Evolutionary conservation across 2,113 vertebrate species (phyloP).

Genomic region (Columba livia): DNA sequence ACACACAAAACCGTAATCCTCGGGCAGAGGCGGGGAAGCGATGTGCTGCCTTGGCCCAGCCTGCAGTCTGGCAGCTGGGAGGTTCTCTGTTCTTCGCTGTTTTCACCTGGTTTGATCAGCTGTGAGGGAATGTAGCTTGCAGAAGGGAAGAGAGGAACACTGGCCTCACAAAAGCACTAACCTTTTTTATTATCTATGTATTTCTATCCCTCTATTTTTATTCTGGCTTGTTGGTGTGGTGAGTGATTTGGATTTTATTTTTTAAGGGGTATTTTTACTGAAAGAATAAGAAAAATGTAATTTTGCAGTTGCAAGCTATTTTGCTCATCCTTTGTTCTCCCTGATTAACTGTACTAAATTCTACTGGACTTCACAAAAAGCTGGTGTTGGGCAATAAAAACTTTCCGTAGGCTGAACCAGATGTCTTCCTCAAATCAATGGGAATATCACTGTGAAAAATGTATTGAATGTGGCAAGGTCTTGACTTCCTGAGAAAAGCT

Average conservation of each 20-base stretch:
- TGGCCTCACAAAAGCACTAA: not conserved
- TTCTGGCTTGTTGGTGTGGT: not conserved
- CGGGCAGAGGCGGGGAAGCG: not conserved
- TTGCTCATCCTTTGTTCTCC: not conserved
- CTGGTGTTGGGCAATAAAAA: not conserved
- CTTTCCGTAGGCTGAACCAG: not conserved
- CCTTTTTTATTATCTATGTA: not conserved
- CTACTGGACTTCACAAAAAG: not conserved
- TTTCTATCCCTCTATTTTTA: not conserved
- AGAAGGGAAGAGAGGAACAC: not conserved
- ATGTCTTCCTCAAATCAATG: not conserved
- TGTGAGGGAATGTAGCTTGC: not conserved
- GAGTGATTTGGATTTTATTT: not conserved
- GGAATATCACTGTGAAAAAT: not conserved
- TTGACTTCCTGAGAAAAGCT: not conserved
- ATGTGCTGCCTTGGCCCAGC: not conserved
- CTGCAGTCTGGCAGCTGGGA: not conserved
- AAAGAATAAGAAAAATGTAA: not conserved
- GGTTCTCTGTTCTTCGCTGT: not conserved
- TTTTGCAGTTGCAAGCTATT: not conserved
- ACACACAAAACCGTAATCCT: fast-evolving
- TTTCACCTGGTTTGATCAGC: not conserved
- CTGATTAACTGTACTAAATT: not conserved
- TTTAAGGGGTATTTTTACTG: not conserved
- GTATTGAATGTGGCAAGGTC: not conserved